These are phyloP conservation scores for Ochropleura leucogaster DNA, from an alignment of 2,888 invertebrate genomes.

Conservation along the genomic window DNA sequence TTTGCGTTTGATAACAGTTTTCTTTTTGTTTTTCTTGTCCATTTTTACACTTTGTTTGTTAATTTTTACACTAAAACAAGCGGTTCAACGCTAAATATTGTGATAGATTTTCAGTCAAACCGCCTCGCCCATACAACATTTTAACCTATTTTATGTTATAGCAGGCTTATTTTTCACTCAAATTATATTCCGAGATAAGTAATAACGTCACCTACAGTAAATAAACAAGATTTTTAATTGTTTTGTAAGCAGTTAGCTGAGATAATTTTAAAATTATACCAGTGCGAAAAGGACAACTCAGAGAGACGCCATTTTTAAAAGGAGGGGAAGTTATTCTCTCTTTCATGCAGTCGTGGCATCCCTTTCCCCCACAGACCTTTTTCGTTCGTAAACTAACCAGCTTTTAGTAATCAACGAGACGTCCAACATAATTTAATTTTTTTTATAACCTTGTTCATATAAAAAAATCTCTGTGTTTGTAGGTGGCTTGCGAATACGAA, in stretches of 20 bases:
- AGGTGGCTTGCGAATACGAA: background rate
- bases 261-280: slow-evolving; percentile 70
- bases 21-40: slow-evolving; percentile 90
- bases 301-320: slow-evolving; percentile 85
- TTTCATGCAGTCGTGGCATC: slow-evolving; percentile 57
- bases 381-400: slow-evolving; percentile 49
- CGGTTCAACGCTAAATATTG: slow-evolving; percentile 66
- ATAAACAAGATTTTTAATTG: slow-evolving; percentile 62
- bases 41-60: slow-evolving; percentile 79
- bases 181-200: slow-evolving; percentile 13
- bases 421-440: too few species aligned
- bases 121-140: slow-evolving; percentile 81
- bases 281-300: slow-evolving; percentile 88
- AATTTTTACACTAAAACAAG: slow-evolving; percentile 56
- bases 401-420: background rate
- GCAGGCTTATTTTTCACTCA: background rate
- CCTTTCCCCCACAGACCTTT: slow-evolving; percentile 35
- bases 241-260: slow-evolving; percentile 70
- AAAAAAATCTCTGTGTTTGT: too few species aligned
- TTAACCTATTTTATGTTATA: slow-evolving; percentile 53
- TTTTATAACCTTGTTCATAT: too few species aligned
- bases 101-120: slow-evolving; percentile 55
- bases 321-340: slow-evolving; percentile 60
- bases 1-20: slow-evolving; percentile 88
- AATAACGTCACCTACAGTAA: slow-evolving; percentile 54